Base-by-base conservation (phyloP, 2,888 invertebrate genomes). In the Lathronympha strigana region DNA sequence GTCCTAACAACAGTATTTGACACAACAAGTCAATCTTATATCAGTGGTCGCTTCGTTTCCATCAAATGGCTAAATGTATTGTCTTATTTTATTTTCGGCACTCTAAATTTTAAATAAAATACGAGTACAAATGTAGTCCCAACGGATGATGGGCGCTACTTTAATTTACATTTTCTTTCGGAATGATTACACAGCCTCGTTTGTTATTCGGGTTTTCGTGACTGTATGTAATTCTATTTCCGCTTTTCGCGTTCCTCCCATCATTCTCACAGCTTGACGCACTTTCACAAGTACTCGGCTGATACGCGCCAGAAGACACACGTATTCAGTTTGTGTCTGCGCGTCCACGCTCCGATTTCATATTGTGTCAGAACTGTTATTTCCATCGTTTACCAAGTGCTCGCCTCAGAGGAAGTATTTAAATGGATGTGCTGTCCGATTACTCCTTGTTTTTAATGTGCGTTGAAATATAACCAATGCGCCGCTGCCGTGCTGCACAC, bases 211-310 rank as follows among this genome's bases (percentile, higher is more conserved):
- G 74, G 71, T 71, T 76, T 71, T 68, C 61, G 55, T 68, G 33
- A 64, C 68, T 71, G 67, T 68, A 69, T 55, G 70, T 68, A 74
- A 77, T 73, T 76, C 75, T 74, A 74, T 78, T 77, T 78, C 75
- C 77, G 72, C 67, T 68, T 63, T 71, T 71, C 70, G 69, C 67
- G 61, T 73, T 75, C 66, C 70, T 73, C 68, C 71, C 67, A 61
- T 68, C 67, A 54, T 61, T 72, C 66, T 68, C 67, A 67, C 66
- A 70, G 67, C 71, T 72, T 73, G 73, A 76, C 72, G 68, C 69
- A 68, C 71, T 67, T 69, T 45, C 28, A 45, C 45, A 40, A 68
- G 63, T 57, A 63, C 61, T 69, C 74, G 73, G 72, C 78, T 64
- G 71, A 74, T 76, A 76, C 66, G 66, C 64, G 71, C 69, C 73